Percentiles rank a stretch among this genome's conserved stretches.
phyloP scores from a whole-genome alignment of 1,140 invertebrate genomes.

The Ganaspis sp. region DNA sequence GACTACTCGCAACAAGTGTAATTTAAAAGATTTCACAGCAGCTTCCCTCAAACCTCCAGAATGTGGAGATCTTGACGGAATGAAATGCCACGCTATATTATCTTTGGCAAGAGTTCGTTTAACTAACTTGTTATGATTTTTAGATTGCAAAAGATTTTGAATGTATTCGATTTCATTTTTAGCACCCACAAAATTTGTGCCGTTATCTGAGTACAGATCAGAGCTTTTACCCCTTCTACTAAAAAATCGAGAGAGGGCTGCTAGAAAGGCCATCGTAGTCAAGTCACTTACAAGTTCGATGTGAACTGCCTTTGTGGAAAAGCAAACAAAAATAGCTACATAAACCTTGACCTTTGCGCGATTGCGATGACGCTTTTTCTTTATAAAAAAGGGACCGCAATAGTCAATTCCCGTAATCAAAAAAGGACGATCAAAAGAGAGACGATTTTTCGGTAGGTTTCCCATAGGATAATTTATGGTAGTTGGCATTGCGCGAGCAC shows the following conservation, averaged over 20 bases:
- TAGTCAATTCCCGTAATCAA: conserved; percentile 67
- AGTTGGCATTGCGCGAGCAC: conserved; percentile 38
- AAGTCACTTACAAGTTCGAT: conserved; percentile 2
- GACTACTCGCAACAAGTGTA: not conserved
- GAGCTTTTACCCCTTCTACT: not conserved
- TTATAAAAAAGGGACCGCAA: conserved; percentile 66
- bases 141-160: not conserved
- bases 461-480: conserved; percentile 59
- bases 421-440: conserved; percentile 60
- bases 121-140: not conserved
- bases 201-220: conserved; percentile 15
- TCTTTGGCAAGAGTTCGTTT: not conserved
- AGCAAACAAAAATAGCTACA: not conserved
- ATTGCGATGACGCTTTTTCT: conserved; percentile 32
- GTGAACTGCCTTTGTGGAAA: not conserved
- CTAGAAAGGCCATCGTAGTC: not conserved
- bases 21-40: conserved; percentile 12
- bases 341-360: not conserved
- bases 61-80: not conserved
- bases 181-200: conserved; percentile 20
- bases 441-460: conserved; percentile 58
- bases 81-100: conserved; percentile 20
- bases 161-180: conserved; percentile 9
- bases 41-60: conserved; percentile 12
- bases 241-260: conserved; percentile 17